phyloP scores from a whole-genome alignment of 1,140 invertebrate species.

The Nautilus pompilius region DNA sequence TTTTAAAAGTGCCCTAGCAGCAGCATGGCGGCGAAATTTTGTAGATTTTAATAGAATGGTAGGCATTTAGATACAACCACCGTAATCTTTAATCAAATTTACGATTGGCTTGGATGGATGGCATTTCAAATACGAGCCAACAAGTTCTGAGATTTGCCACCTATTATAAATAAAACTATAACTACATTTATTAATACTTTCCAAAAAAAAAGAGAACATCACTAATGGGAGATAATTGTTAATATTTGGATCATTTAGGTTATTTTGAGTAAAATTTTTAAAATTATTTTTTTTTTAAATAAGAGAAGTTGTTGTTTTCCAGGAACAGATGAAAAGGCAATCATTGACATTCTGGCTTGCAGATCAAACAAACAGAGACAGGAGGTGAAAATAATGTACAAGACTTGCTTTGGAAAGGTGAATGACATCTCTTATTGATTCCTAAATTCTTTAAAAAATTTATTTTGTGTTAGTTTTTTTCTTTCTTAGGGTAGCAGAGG shows the following conservation, averaged over 20 bases:
- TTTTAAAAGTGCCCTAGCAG: too few species aligned
- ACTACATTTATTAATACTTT: background rate
- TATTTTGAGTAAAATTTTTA: background rate
- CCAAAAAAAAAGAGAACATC: background rate
- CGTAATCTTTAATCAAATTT: too few species aligned
- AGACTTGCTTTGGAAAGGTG: conserved; percentile 88
- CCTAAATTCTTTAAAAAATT: background rate
- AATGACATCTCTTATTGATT: background rate
- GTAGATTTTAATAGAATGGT: too few species aligned
- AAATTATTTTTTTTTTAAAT: background rate
- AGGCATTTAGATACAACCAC: too few species aligned
- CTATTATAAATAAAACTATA: too few species aligned
- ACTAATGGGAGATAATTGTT: background rate
- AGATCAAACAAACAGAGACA: conserved; percentile 84
- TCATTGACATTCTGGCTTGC: conserved; percentile 84
- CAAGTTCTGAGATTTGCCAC: too few species aligned
- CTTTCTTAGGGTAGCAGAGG: background rate
- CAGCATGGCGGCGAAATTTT: too few species aligned
- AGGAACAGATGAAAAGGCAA: conserved; percentile 84
- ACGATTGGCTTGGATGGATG: too few species aligned
- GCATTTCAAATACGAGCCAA: too few species aligned
- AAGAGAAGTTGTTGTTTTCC: conserved; percentile 5
- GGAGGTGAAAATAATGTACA: conserved; percentile 86
- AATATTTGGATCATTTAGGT: background rate
- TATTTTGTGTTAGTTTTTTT: conserved; percentile 3